Evolutionary conservation across 2,113 vertebrate species (phyloP).

Genomic region (Menura novaehollandiae): DNA sequence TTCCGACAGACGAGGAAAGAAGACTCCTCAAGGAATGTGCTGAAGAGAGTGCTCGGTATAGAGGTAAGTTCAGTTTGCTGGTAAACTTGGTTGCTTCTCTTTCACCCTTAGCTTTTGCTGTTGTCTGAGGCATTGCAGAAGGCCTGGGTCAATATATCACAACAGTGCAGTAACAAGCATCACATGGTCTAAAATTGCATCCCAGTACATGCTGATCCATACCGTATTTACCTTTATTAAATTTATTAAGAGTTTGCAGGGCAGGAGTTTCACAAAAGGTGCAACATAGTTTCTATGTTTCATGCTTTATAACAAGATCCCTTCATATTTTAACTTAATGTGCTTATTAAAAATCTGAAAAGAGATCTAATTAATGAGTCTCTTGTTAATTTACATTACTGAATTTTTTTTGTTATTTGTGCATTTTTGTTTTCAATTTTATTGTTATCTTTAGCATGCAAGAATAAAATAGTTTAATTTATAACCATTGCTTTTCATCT

Average conservation of each 20-base stretch:
- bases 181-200: neutral
- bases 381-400: neutral
- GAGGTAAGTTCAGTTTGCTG: constrained; percentile 79
- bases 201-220: neutral
- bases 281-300: neutral
- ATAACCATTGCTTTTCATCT: neutral
- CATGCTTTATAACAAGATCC: neutral
- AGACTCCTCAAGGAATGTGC: constrained; percentile 84
- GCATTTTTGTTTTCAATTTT: neutral
- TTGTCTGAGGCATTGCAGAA: neutral
- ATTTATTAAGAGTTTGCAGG: neutral
- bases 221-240: neutral
- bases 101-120: neutral
- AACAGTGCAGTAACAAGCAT: neutral
- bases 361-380: neutral
- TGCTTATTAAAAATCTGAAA: neutral
- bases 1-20: constrained; percentile 86
- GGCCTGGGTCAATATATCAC: accelerated
- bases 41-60: constrained; percentile 85
- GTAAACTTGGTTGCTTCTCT: neutral
- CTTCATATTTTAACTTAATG: neutral
- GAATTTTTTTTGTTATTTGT: neutral
- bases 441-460: neutral
- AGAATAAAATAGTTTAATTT: neutral
- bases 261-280: neutral